Conservation (phyloP, 2,797 vertebrate species). For the Myripristis jacobus region DNA sequence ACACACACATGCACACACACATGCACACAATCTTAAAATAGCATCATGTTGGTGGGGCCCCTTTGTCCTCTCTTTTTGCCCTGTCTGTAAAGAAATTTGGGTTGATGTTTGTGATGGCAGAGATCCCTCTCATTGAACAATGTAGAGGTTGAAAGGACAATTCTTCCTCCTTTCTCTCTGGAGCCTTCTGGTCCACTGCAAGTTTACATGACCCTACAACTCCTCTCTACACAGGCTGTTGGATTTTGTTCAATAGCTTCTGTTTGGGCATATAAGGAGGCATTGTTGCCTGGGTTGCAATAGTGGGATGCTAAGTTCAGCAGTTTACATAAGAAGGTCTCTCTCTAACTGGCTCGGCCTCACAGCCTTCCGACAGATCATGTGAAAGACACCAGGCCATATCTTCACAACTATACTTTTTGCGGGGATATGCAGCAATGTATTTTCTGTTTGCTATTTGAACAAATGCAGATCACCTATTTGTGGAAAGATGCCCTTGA, state of each 20-base stretch:
- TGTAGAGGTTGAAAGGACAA: slow-evolving; percentile 74
- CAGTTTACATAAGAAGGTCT: slow-evolving; percentile 73
- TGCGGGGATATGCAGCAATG: slow-evolving; percentile 64
- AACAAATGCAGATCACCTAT: slow-evolving; percentile 69
- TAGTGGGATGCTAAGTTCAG: slow-evolving; percentile 77
- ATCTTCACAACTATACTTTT: slow-evolving; percentile 68
- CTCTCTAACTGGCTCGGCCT: slow-evolving; percentile 63
- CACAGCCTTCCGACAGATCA: slow-evolving; percentile 65
- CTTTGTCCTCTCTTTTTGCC: slow-evolving; percentile 65
- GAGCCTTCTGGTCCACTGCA: slow-evolving; percentile 73
- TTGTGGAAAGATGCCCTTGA: slow-evolving; percentile 65
- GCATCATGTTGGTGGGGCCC: slow-evolving; percentile 59
- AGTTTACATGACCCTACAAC: slow-evolving; percentile 86
- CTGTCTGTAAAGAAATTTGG: slow-evolving; percentile 68
- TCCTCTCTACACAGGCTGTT: slow-evolving; percentile 75
- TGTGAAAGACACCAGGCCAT: slow-evolving; percentile 73
- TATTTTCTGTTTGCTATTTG: slow-evolving; percentile 75
- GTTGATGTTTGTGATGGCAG: slow-evolving; percentile 73
- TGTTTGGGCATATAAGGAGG: slow-evolving; percentile 74
- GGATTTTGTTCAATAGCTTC: slow-evolving; percentile 76
- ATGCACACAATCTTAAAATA: slow-evolving; percentile 51
- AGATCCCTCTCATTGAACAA: slow-evolving; percentile 73
- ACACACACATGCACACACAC: no score
- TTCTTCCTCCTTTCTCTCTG: slow-evolving; percentile 77
- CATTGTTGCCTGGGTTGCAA: slow-evolving; percentile 78